Conservation (phyloP, 64 coral and sea anemone species). For the Stylophora pistillata region DNA sequence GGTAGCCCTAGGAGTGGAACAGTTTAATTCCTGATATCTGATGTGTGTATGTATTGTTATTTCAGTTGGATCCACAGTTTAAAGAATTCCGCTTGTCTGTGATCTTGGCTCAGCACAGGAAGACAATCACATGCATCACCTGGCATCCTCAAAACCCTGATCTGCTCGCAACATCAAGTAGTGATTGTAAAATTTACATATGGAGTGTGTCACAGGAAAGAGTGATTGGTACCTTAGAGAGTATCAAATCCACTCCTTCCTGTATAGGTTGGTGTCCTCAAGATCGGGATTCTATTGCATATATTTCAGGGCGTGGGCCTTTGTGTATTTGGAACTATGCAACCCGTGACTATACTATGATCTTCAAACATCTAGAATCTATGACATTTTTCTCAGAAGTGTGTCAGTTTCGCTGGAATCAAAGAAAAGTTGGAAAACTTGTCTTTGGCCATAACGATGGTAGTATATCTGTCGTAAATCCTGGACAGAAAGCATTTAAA, state of each 20-base stretch:
- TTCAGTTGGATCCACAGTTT: slow-evolving; percentile 68
- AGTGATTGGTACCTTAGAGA: slow-evolving; percentile 58
- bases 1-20: too few relatives aligned
- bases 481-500: slow-evolving; percentile 74
- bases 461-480: slow-evolving; percentile 78
- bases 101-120: slow-evolving; percentile 88
- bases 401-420: slow-evolving; percentile 96
- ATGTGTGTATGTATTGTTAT: background rate
- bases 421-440: slow-evolving; percentile 75
- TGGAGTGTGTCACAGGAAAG: slow-evolving; percentile 92
- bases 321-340: slow-evolving; percentile 76
- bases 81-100: slow-evolving; percentile 77
- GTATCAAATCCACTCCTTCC: slow-evolving; percentile 61
- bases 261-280: slow-evolving; percentile 92
- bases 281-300: slow-evolving; percentile 67
- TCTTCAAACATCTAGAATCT: slow-evolving; percentile 80
- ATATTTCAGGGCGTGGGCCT: slow-evolving; percentile 91
- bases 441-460: slow-evolving; percentile 96
- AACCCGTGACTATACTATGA: slow-evolving; percentile 16
- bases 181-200: slow-evolving; percentile 73
- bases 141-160: slow-evolving; percentile 88
- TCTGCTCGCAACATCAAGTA: slow-evolving; percentile 83
- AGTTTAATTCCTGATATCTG: background rate
- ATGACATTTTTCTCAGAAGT: slow-evolving; percentile 87
- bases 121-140: slow-evolving; percentile 93